phyloP scores from a whole-genome alignment of 2,797 vertebrate species.

The Hyperoplus immaculatus region DNA sequence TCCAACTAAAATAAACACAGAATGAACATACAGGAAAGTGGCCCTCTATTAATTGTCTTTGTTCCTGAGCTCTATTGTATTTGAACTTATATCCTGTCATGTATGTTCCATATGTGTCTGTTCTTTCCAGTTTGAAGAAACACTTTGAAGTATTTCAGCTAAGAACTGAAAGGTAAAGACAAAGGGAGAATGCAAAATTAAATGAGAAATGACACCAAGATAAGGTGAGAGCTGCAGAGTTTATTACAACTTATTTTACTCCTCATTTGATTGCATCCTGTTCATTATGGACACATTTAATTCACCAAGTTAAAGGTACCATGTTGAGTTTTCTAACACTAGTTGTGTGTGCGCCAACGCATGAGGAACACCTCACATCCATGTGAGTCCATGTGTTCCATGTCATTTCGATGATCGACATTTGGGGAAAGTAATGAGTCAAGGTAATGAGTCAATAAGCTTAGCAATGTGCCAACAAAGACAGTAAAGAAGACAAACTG shows the following conservation, averaged over 20 bases:
- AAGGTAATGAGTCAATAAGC: background rate
- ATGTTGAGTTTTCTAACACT: background rate
- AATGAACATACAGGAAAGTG: slow-evolving; percentile 58
- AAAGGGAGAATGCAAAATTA: slow-evolving; percentile 6
- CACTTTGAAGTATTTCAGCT: slow-evolving; percentile 61
- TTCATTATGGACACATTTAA: background rate
- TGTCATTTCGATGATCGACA: background rate
- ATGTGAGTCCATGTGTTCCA: background rate
- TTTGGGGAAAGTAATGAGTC: background rate
- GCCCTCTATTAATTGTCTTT: slow-evolving; percentile 68
- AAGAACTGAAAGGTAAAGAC: slow-evolving; percentile 21
- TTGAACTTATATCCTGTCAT: slow-evolving; percentile 64
- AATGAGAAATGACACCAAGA: slow-evolving; percentile 13
- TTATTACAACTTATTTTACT: background rate
- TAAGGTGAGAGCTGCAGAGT: background rate
- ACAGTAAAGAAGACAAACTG: background rate
- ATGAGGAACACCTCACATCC: no score
- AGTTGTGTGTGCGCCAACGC: no score
- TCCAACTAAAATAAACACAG: slow-evolving; percentile 61
- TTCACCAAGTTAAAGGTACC: background rate
- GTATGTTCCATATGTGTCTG: slow-evolving; percentile 47
- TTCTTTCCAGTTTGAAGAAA: slow-evolving; percentile 43
- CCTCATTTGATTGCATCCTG: background rate
- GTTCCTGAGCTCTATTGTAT: slow-evolving; percentile 71
- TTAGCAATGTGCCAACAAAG: background rate